Percentiles rank a stretch among this genome's conserved stretches.
phyloP scores from a whole-genome alignment of 2,113 vertebrate genomes.

The Sinocyclocheilus anshuiensis region DNA sequence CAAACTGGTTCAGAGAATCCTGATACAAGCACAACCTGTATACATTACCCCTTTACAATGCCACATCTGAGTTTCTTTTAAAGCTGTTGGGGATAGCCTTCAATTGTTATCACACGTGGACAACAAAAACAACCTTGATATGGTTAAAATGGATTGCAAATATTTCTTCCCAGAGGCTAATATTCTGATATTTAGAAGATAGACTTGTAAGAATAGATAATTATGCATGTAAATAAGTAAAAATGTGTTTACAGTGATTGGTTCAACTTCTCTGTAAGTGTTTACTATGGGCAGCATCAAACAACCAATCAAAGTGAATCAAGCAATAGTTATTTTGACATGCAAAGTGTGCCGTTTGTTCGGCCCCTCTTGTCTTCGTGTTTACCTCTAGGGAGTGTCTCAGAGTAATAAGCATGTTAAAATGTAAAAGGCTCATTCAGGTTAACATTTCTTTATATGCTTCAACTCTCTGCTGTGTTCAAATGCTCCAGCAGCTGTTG shows the following conservation, averaged over 20 bases:
- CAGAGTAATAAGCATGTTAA: slow-evolving; percentile 68
- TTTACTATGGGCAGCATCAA: slow-evolving; percentile 55
- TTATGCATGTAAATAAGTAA: slow-evolving; percentile 66
- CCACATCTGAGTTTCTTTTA: background rate
- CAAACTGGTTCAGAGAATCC: slow-evolving; percentile 17
- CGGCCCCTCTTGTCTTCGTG: slow-evolving; percentile 5
- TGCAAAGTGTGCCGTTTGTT: slow-evolving; percentile 37
- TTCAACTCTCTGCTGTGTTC: slow-evolving; percentile 57
- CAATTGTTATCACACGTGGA: slow-evolving; percentile 36
- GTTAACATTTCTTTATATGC: background rate
- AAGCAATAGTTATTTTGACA: background rate
- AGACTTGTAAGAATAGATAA: slow-evolving; percentile 67
- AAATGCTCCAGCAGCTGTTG: slow-evolving; percentile 39
- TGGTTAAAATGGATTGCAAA: slow-evolving; percentile 49
- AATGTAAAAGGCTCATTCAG: slow-evolving; percentile 65
- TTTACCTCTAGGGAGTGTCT: background rate
- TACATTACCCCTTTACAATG: slow-evolving; percentile 29
- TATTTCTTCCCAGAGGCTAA: slow-evolving; percentile 58
- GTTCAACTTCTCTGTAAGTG: slow-evolving; percentile 54
- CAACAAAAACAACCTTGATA: slow-evolving; percentile 39
- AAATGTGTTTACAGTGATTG: slow-evolving; percentile 61
- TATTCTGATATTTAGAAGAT: slow-evolving; percentile 65
- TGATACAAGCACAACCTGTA: slow-evolving; percentile 22
- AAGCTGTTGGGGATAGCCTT: background rate
- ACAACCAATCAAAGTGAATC: slow-evolving; percentile 57